A percentile compares a stretch with the other conserved stretches of the same genome.
phyloP scores from a whole-genome alignment of 1,140 invertebrate genomes.

The Drosophila obscura region DNA sequence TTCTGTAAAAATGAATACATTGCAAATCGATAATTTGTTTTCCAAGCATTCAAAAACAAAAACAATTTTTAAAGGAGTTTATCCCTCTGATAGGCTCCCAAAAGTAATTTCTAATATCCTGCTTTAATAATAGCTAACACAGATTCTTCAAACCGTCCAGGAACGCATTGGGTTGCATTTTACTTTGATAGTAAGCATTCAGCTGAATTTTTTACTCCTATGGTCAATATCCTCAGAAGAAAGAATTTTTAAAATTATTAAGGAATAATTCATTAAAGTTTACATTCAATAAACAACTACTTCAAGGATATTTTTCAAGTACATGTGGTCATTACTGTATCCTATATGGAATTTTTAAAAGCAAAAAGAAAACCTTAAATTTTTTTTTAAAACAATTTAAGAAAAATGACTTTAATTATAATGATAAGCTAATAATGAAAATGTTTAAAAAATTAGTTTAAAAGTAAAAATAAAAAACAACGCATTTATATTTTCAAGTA shows the following conservation, averaged over 20 bases:
- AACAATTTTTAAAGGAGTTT: no score
- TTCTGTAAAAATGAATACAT: not conserved
- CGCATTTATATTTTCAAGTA: not conserved
- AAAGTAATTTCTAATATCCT: not conserved
- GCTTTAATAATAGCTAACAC: not conserved
- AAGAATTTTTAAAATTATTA: no score
- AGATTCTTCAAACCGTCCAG: not conserved
- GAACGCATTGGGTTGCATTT: not conserved
- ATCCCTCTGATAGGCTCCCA: no score
- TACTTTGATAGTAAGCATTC: not conserved
- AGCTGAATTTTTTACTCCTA: not conserved
- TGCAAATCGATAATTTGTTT: not conserved
- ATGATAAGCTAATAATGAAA: no score
- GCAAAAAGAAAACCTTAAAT: not conserved
- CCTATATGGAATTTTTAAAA: not conserved
- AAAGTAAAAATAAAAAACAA: no score
- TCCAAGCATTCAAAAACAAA: not conserved
- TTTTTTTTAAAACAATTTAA: no score
- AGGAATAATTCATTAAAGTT: not conserved
- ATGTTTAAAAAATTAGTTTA: no score
- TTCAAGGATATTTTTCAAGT: not conserved
- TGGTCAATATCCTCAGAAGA: no score
- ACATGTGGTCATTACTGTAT: constrained; percentile 1
- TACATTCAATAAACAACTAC: not conserved
- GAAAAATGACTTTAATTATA: no score